These are phyloP conservation scores for Hybognathus amarus DNA, from an alignment of 2,797 vertebrate species.

Conservation along the genomic window DNA sequence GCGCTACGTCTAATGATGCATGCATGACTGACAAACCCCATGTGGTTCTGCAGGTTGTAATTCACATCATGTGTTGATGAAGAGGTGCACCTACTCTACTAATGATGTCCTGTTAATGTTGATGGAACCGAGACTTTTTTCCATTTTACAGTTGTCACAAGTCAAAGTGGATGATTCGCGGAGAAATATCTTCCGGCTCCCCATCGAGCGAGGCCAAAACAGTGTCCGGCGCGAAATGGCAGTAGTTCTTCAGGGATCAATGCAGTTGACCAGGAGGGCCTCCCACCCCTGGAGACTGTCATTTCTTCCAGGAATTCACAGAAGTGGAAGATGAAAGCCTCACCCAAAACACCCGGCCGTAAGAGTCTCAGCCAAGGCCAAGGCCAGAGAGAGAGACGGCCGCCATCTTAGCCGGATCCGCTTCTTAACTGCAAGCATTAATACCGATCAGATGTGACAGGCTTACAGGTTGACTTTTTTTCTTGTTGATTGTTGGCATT, in stretches of 20 bases:
- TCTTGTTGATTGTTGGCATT: conserved; percentile 7
- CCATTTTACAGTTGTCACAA: conserved; percentile 37
- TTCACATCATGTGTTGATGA: conserved; percentile 62
- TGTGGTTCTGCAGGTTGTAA: conserved; percentile 64
- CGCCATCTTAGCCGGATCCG: conserved; percentile 35
- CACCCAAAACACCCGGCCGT: conserved; percentile 58
- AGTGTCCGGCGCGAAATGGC: conserved; percentile 60
- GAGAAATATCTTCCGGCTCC: conserved; percentile 35
- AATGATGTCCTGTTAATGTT: conserved; percentile 60
- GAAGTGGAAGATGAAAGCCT: conserved; percentile 67
- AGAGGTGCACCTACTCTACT: conserved; percentile 57
- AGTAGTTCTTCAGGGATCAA: conserved; percentile 70
- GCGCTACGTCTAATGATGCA: conserved; percentile 59
- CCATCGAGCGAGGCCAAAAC: conserved; percentile 48
- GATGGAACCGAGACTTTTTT: conserved; percentile 43
- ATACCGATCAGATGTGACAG: conserved; percentile 43
- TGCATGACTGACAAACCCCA: conserved; percentile 63
- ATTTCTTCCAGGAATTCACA: conserved; percentile 67
- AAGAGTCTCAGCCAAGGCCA: conserved; percentile 54
- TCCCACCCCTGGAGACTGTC: conserved; percentile 53
- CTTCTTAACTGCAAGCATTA: conserved; percentile 35
- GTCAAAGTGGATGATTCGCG: conserved; percentile 26
- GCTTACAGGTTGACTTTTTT: background rate
- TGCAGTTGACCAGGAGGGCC: conserved; percentile 59
- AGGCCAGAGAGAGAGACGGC: conserved; percentile 27